phyloP scores from a whole-genome alignment of 64 coral and sea anemone genomes.

The Orbicella faveolata region DNA sequence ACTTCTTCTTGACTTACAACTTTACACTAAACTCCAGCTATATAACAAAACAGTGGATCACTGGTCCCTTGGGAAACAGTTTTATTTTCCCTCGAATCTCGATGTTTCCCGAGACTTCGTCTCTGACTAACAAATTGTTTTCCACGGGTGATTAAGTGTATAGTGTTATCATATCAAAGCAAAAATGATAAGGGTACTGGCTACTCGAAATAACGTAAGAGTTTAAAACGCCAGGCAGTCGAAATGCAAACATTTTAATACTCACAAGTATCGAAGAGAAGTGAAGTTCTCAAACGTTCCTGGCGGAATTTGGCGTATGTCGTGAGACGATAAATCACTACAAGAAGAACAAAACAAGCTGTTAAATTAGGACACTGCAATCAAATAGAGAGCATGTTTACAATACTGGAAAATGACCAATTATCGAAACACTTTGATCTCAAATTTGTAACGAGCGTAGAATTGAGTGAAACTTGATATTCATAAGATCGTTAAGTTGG shows the following conservation, averaged over 20 bases:
- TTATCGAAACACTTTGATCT: neutral
- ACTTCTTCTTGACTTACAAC: too few species aligned
- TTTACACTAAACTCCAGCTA: too few species aligned
- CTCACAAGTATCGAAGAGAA: constrained; percentile 80
- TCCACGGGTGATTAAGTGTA: too few species aligned
- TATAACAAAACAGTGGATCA: too few species aligned
- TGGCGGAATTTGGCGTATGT: constrained; percentile 62
- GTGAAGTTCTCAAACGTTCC: constrained; percentile 85
- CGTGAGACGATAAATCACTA: constrained; percentile 81
- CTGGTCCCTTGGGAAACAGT: too few species aligned
- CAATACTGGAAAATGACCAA: neutral
- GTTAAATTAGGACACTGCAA: neutral
- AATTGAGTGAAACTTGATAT: neutral
- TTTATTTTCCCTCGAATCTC: too few species aligned
- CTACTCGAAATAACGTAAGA: neutral
- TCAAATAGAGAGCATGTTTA: neutral
- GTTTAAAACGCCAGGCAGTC: too few species aligned
- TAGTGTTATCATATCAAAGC: too few species aligned
- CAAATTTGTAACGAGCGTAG: neutral
- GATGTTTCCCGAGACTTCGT: too few species aligned
- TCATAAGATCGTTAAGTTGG: neutral
- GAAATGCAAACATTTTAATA: constrained; percentile 1
- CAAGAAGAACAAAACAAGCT: neutral
- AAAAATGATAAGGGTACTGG: too few species aligned
- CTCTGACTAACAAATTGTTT: too few species aligned